Evolutionary conservation across 1,140 invertebrate genomes (phyloP), one percentile per base, ranked within the genome.

Genomic region (Zophobas morio): DNA sequence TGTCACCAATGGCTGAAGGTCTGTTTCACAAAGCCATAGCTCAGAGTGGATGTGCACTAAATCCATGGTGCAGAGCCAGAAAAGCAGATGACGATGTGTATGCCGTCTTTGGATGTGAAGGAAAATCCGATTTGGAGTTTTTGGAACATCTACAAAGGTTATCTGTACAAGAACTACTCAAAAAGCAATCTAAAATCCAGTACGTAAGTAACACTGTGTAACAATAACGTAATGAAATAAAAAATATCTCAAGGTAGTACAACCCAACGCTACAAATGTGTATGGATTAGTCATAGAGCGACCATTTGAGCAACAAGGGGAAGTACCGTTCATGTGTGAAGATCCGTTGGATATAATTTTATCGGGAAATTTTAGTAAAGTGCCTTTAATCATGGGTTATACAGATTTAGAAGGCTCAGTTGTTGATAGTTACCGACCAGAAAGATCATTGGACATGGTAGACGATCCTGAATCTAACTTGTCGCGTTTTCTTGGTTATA

Each of bases 11-110:
- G 60, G 75, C 53, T 78, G 72, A 72, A 89, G 91, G 90, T 6
- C 84, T 93, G 40, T 94, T 92, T 80, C 88, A 88, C 74, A 87
- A 86, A 83, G 89, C 87, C 1, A 92, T 93, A 46, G 79, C 90
- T n/a, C 90, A 92, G 88, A 91, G 91, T 86, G 92, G 91, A 8
- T 89, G 86, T 3, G 86, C 86, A 0, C 89, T 81, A 87, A 79
- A 85, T 75, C 82, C 85, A 1, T 75, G 84, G 51, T 86, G 91
- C 70, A 85, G 91, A 6, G 88, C 83, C 70, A 74, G 80, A 60
- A 49, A 35, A 36, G 46, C 36, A 36, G 34, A 42, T 57, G 46
- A 34, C 6, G 37, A 72, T 39, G 46, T 81, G 46, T 60, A 74
- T 49, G 35, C 74, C 70, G 20, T 54, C 63, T 74, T 81, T 66